Percentiles rank a stretch among this genome's conserved stretches.
phyloP scores from a whole-genome alignment of 2,113 vertebrate species.

The Synchiropus splendidus region DNA sequence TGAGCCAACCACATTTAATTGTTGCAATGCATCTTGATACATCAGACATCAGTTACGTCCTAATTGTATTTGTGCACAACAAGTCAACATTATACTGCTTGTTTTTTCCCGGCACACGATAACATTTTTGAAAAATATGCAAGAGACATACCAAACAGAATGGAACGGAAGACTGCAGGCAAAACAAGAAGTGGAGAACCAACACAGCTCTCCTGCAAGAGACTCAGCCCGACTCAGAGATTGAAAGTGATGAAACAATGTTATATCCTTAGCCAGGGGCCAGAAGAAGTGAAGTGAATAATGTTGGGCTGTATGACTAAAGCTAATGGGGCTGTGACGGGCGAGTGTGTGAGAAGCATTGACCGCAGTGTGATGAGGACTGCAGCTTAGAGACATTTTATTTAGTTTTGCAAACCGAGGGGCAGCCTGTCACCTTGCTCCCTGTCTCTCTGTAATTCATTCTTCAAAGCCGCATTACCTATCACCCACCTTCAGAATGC shows the following conservation, averaged over 20 bases:
- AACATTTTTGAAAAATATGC: slow-evolving; percentile 12
- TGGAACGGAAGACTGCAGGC: slow-evolving; percentile 46
- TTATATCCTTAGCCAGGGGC: slow-evolving; percentile 35
- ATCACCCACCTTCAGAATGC: slow-evolving; percentile 17
- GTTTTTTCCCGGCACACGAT: too few relatives aligned
- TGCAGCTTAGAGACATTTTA: slow-evolving; percentile 21
- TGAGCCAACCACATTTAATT: too few relatives aligned
- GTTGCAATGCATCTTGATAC: too few relatives aligned
- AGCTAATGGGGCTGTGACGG: slow-evolving; percentile 15
- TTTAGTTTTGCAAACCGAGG: slow-evolving; percentile 17
- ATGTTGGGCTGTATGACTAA: slow-evolving; percentile 27
- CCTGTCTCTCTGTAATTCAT: slow-evolving; percentile 14
- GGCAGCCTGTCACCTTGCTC: slow-evolving; percentile 6
- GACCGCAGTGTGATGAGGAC: slow-evolving; percentile 21
- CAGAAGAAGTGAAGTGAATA: slow-evolving; percentile 31
- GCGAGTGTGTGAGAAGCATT: slow-evolving; percentile 6
- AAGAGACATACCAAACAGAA: slow-evolving; percentile 39
- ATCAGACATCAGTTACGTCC: too few relatives aligned
- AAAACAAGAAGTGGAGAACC: slow-evolving; percentile 26
- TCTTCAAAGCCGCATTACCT: slow-evolving; percentile 33
- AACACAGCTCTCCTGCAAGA: slow-evolving; percentile 34
- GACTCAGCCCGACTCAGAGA: slow-evolving; percentile 43
- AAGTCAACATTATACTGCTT: too few relatives aligned
- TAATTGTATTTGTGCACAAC: too few relatives aligned
- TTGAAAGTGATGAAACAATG: slow-evolving; percentile 42